Percentiles rank a stretch among this genome's conserved stretches.
These are phyloP conservation scores for Cynopterus sphinx DNA, from an alignment of 2,797 vertebrate genomes.

Conservation along the genomic window DNA sequence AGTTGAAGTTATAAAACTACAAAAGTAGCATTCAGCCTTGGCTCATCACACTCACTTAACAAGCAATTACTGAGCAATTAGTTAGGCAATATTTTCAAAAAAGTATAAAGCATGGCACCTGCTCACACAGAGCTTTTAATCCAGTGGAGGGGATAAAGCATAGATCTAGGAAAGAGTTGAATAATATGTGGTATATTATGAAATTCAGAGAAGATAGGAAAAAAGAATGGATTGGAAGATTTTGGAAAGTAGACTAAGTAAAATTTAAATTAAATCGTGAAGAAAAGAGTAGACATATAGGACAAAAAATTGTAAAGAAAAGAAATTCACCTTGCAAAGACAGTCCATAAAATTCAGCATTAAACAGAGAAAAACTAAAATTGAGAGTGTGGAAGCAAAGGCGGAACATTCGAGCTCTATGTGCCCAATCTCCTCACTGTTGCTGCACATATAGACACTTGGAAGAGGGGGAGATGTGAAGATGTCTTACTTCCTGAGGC, in stretches of 20 bases:
- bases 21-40: neutral
- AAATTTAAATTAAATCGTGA: neutral
- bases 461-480: fast-evolving
- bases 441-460: fast-evolving
- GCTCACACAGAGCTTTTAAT: neutral
- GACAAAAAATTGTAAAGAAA: neutral
- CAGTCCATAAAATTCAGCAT: neutral
- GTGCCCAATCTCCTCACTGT: fast-evolving
- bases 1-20: neutral
- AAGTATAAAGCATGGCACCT: neutral
- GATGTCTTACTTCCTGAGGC: neutral
- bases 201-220: neutral
- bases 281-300: neutral
- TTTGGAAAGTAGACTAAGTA: neutral
- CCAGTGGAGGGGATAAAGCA: neutral
- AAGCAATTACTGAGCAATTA: neutral
- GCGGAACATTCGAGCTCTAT: fast-evolving
- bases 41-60: neutral
- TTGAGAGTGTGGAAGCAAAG: neutral
- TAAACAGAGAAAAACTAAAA: neutral
- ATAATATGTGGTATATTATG: fast-evolving
- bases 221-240: neutral
- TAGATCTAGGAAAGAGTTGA: neutral
- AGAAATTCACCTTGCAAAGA: neutral
- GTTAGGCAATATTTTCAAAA: neutral